These are phyloP conservation scores for Cranoglanis bouderius DNA, from an alignment of 2,113 vertebrate genomes.

Conservation along the genomic window DNA sequence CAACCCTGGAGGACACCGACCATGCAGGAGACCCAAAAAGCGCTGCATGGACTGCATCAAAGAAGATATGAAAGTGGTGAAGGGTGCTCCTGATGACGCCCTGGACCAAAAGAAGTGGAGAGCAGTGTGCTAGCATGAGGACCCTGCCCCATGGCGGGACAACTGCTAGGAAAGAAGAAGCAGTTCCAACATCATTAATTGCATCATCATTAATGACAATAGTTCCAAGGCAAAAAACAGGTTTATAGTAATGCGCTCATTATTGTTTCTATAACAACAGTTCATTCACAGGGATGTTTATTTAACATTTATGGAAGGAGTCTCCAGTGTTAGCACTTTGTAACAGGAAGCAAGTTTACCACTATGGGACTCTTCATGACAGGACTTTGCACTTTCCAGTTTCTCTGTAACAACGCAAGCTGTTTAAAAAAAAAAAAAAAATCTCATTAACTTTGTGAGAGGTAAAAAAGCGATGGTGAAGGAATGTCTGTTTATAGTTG, in stretches of 20 bases:
- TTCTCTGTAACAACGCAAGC: background rate
- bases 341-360: background rate
- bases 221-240: background rate
- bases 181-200: background rate
- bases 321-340: background rate
- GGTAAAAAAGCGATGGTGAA: background rate
- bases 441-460: background rate
- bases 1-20: too few relatives aligned
- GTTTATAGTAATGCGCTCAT: background rate
- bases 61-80: too few relatives aligned
- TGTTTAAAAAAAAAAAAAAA: too few relatives aligned
- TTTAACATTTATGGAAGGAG: background rate
- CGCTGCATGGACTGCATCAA: too few relatives aligned
- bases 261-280: background rate
- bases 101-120: too few relatives aligned
- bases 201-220: background rate
- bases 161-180: too few relatives aligned
- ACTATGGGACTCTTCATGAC: background rate
- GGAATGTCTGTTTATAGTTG: background rate
- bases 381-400: background rate
- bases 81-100: too few relatives aligned
- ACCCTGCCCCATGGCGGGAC: too few relatives aligned
- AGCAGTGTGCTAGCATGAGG: too few relatives aligned
- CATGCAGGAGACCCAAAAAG: too few relatives aligned
- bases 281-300: background rate